Base-by-base conservation (phyloP, 2,113 vertebrate genomes). In the Penelope pileata region DNA sequence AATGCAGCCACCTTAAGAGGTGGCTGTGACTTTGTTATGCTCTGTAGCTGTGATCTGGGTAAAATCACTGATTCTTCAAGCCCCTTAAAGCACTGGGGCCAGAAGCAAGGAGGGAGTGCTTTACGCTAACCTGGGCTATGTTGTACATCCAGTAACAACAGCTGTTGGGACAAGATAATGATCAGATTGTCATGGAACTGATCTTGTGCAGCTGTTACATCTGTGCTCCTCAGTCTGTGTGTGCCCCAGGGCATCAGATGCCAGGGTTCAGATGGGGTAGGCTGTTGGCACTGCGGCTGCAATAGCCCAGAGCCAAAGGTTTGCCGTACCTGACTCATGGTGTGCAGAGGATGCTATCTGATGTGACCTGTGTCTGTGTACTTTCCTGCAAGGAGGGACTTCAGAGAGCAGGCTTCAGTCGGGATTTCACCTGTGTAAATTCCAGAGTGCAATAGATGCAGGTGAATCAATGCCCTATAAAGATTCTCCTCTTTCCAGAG, bases 61-160 rank as follows among this genome's bases (percentile, higher is more conserved):
- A 67, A 74, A 83, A 60, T 23, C 9, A 2, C 40, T 34, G 19
- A 12, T 74, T 69, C 47, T 36, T 74, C 16, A n/a, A 15, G n/a
- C 17, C 48, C 23, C 32, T 74, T 66, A 50, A 82, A 70, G 45
- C 30, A 48, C 0, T 0, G 10, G 27, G 80, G 16, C 42, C 42
- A 58, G 77, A 58, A 92, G 24, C 50, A 62, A 86, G 59, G 53
- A 74, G 50, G n/a, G 68, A 83, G 58, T 59, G 53, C 29, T 84
- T 78, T 62, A 40, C 53, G 14, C 30, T 90, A 30, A 73, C 27
- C n/a, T 91, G 53, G 15, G 45, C 3, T 80, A 29, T 26, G 12
- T 7, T 66, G 22, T 70, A 3, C 10, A 26, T 76, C 21, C 63
- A 69, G 30, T 69, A 79, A n/a, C 7, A 36, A 42, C 54, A 88